A percentile compares a stretch with the other conserved stretches of the same genome.
phyloP scores from a whole-genome alignment of 2,888 invertebrate genomes.

The Oligia strigilis region DNA sequence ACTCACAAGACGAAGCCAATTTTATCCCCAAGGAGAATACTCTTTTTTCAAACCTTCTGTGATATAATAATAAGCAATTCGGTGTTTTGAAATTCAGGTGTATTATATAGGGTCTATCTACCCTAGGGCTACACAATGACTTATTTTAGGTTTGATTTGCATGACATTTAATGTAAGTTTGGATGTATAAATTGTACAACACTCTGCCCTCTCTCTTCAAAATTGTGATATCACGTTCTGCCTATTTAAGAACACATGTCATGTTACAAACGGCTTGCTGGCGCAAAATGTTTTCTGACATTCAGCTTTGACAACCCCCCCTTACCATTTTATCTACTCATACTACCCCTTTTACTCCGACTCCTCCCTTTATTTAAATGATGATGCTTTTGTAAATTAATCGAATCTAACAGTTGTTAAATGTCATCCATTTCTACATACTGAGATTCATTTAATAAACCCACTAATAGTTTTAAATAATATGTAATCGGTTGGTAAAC shows the following conservation, averaged over 20 bases:
- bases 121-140: background rate
- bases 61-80: background rate
- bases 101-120: no score
- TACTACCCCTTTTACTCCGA: no score
- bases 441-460: no score
- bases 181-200: background rate
- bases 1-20: background rate
- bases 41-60: background rate
- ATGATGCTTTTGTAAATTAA: no score
- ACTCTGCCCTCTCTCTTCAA: background rate
- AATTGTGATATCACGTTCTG: background rate
- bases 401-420: no score
- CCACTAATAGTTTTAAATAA: no score
- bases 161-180: background rate
- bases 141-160: background rate
- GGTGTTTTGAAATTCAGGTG: background rate
- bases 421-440: no score
- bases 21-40: background rate
- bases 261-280: background rate
- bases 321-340: no score
- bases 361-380: no score
- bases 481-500: no score
- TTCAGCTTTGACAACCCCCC: background rate
- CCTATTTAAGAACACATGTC: background rate
- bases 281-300: background rate